Percentiles rank a stretch among this genome's conserved stretches.
Conservation (phyloP, 2,113 vertebrate species). For the Cnemophilus loriae region DNA sequence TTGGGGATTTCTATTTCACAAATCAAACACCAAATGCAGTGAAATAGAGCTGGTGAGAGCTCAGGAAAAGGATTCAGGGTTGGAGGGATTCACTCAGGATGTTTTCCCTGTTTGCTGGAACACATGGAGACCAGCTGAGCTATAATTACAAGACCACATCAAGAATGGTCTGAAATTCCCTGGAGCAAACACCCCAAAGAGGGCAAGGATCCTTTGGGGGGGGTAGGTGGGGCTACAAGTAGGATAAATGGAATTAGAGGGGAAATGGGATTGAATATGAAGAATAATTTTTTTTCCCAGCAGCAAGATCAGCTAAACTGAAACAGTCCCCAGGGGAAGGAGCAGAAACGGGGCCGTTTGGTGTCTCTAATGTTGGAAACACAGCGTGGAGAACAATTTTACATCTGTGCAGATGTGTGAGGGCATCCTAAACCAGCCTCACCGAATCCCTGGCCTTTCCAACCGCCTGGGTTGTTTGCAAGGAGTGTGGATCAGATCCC, state of each 20-base stretch:
- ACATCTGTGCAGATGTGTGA: neutral
- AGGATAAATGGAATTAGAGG: neutral
- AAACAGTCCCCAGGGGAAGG: neutral
- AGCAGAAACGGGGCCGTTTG: neutral
- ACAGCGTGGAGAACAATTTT: neutral
- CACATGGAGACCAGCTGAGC: neutral
- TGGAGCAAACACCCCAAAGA: neutral
- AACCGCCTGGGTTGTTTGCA: neutral
- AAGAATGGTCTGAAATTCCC: neutral
- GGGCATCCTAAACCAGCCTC: neutral
- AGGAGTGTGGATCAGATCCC: neutral
- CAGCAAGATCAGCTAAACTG: neutral
- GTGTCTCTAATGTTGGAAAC: neutral
- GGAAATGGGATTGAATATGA: neutral
- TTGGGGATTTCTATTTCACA: neutral
- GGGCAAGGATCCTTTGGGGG: neutral
- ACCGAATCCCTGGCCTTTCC: neutral
- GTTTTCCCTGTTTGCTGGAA: neutral
- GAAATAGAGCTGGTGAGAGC: neutral
- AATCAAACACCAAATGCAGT: neutral
- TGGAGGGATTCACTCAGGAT: neutral
- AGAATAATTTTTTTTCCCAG: neutral
- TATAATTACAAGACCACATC: fast-evolving
- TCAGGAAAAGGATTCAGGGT: neutral
- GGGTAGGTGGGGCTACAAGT: neutral